These are phyloP conservation scores for Rhodophaea formosa DNA, from an alignment of 2,888 invertebrate genomes.

Conservation along the genomic window DNA sequence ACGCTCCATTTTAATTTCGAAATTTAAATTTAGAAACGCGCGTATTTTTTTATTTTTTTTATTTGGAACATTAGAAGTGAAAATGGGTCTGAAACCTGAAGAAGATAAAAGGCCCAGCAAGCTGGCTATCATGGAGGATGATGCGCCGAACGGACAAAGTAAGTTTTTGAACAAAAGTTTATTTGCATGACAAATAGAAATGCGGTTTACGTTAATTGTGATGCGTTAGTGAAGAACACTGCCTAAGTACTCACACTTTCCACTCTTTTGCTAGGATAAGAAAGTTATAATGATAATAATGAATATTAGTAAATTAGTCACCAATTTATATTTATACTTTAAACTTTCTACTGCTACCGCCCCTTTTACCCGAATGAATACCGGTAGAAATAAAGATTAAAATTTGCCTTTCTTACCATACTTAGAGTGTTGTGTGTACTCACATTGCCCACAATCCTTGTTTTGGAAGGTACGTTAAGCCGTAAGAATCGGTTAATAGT, in stretches of 20 bases:
- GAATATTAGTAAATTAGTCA: background rate
- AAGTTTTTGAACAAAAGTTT: slow-evolving; percentile 41
- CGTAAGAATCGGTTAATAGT: too few relatives aligned
- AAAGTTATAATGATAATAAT: too few relatives aligned
- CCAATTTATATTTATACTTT: too few relatives aligned
- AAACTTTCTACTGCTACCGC: too few relatives aligned
- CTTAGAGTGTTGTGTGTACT: too few relatives aligned
- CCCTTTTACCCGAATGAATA: too few relatives aligned
- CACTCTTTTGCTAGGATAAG: too few relatives aligned
- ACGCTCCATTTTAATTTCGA: background rate
- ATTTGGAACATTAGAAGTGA: slow-evolving; percentile 49
- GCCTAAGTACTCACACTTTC: background rate
- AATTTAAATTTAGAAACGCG: slow-evolving; percentile 29
- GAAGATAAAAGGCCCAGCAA: slow-evolving; percentile 76
- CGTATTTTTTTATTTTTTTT: slow-evolving; percentile 36
- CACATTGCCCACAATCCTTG: too few relatives aligned
- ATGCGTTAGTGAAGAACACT: slow-evolving; percentile 3
- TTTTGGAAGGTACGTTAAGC: too few relatives aligned
- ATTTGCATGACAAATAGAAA: slow-evolving; percentile 17
- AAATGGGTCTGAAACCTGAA: slow-evolving; percentile 74
- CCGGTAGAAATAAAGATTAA: too few relatives aligned
- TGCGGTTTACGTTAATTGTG: slow-evolving; percentile 8
- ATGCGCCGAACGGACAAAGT: slow-evolving; percentile 64
- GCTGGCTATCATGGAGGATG: slow-evolving; percentile 77
- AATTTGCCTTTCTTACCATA: too few relatives aligned